A percentile compares a stretch with the other conserved stretches of the same genome.
These are phyloP conservation scores for Phycodurus eques DNA, from an alignment of 2,113 vertebrate species.

Conservation along the genomic window DNA sequence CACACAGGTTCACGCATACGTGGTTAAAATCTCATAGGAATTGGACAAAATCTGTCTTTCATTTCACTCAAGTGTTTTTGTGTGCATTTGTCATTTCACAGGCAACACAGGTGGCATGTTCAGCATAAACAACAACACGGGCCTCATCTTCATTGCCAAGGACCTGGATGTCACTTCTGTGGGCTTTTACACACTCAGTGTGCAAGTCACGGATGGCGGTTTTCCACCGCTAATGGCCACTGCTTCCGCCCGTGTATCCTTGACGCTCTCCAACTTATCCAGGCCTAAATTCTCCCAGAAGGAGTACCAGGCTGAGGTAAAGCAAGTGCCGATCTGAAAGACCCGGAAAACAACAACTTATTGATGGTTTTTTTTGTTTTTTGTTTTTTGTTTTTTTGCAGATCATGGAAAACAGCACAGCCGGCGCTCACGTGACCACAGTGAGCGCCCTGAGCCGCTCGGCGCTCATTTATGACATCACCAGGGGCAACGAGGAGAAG, in stretches of 20 bases:
- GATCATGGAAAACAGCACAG: slow-evolving; percentile 85
- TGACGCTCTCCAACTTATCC: slow-evolving; percentile 88
- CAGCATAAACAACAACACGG: slow-evolving; percentile 87
- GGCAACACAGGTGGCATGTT: slow-evolving; percentile 90
- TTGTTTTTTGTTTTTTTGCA: slow-evolving; percentile 12
- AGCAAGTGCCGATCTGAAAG: background rate
- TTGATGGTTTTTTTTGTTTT: background rate
- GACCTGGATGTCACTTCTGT: slow-evolving; percentile 83
- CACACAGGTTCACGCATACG: too few species aligned
- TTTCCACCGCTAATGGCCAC: slow-evolving; percentile 86
- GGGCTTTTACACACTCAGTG: slow-evolving; percentile 87
- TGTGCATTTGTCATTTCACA: slow-evolving; percentile 40
- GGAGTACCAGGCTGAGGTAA: slow-evolving; percentile 89
- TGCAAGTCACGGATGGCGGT: slow-evolving; percentile 86
- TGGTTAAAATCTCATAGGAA: background rate
- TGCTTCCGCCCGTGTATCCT: slow-evolving; percentile 83
- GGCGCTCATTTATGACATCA: slow-evolving; percentile 85
- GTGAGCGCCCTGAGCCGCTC: slow-evolving; percentile 88
- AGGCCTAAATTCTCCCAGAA: slow-evolving; percentile 85
- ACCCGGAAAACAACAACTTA: background rate
- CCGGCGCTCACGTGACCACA: slow-evolving; percentile 82
- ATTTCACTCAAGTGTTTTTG: background rate
- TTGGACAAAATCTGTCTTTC: background rate
- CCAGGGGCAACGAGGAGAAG: slow-evolving; percentile 79
- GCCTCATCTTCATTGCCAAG: slow-evolving; percentile 84